Conservation (phyloP, 1,140 invertebrate genomes). For the Eubasilissa regina region DNA sequence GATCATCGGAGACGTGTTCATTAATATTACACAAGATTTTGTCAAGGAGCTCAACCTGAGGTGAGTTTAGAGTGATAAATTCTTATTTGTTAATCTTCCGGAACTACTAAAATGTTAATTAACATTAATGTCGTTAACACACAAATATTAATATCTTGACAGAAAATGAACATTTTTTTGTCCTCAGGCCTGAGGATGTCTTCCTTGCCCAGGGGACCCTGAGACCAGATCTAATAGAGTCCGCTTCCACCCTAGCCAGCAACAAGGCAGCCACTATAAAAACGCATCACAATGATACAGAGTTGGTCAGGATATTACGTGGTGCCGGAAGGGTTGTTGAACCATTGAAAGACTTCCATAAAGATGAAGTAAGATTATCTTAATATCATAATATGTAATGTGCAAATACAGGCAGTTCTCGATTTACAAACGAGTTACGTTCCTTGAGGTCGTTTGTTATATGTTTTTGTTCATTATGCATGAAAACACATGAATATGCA, state of each 20-base stretch:
- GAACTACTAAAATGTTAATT: no score
- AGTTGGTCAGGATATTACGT: conserved; percentile 91
- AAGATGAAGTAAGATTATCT: conserved; percentile 89
- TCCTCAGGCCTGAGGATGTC: conserved; percentile 83
- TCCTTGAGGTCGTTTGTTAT: no score
- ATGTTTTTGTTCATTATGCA: no score
- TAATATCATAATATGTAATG: neutral
- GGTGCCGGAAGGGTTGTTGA: conserved; percentile 93
- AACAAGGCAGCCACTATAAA: conserved; percentile 96
- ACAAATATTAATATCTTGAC: no score
- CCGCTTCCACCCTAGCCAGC: conserved; percentile 90
- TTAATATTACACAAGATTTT: conserved; percentile 89
- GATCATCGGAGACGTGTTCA: conserved; percentile 99
- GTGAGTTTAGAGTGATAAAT: conserved; percentile 30
- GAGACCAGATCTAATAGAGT: conserved; percentile 98
- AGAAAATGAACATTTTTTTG: no score
- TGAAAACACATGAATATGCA: no score
- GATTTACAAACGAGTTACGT: no score
- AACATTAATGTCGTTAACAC: no score
- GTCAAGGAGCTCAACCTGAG: conserved; percentile 87
- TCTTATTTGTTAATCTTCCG: neutral
- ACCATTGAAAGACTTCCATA: conserved; percentile 99
- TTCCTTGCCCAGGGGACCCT: conserved; percentile 93
- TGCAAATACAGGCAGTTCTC: no score
- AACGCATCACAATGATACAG: conserved; percentile 99